Conservation (phyloP, 2,888 invertebrate species). For the Pegoplata infirma region DNA sequence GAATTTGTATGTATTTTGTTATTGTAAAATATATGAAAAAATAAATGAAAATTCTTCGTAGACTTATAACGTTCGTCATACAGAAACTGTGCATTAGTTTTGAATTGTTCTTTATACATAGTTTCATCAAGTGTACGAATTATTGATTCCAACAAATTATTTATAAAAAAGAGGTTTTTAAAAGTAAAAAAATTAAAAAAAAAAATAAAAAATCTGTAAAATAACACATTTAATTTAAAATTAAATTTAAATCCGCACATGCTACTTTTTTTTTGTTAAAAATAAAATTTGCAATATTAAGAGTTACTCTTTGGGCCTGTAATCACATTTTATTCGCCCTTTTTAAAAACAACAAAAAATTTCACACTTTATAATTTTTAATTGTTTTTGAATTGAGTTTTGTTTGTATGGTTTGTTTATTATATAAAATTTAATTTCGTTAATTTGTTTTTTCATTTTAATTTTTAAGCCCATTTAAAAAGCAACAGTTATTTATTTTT, state of each 20-base stretch:
- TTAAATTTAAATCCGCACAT: slow-evolving; percentile 39
- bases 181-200: background rate
- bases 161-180: background rate
- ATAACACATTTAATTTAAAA: slow-evolving; percentile 26
- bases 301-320: slow-evolving; percentile 59
- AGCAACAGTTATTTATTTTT: slow-evolving; percentile 24
- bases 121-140: background rate
- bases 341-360: slow-evolving; percentile 12
- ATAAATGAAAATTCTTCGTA: too few species aligned
- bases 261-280: slow-evolving; percentile 36
- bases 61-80: too few species aligned
- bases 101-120: too few species aligned
- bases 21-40: too few species aligned
- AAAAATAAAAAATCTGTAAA: slow-evolving; percentile 28
- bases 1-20: too few species aligned
- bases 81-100: too few species aligned
- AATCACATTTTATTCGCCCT: slow-evolving; percentile 36
- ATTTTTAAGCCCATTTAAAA: slow-evolving; percentile 8
- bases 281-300: slow-evolving; percentile 38
- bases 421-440: background rate
- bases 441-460: slow-evolving; percentile 1
- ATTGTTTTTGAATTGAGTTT: slow-evolving; percentile 13
- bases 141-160: background rate
- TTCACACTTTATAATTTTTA: background rate
- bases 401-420: background rate